Percentiles rank a stretch among this genome's conserved stretches.
phyloP scores from a whole-genome alignment of 2,888 invertebrate species.

The Aspidiotus rigidus region DNA sequence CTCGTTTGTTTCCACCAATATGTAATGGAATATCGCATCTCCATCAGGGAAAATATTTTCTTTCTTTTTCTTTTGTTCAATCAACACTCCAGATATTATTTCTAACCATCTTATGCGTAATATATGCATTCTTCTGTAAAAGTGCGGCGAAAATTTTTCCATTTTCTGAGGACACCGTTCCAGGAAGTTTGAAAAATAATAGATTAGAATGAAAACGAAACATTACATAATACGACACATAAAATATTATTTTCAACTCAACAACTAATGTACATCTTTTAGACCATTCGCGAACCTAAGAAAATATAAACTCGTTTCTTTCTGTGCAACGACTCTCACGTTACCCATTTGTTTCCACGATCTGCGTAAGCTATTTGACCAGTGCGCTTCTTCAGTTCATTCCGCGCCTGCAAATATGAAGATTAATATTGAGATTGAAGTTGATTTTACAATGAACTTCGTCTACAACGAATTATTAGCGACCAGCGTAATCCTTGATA shows the following conservation, averaged over 20 bases:
- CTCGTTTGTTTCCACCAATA: neutral
- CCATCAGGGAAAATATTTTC: neutral
- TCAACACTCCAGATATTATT: neutral
- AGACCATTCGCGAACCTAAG: neutral
- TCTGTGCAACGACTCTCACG: neutral
- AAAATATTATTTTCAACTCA: neutral
- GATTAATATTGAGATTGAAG: too few species aligned
- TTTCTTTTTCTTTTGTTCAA: neutral
- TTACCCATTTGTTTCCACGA: neutral
- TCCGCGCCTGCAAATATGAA: neutral
- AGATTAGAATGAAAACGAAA: neutral
- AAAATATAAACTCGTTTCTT: neutral
- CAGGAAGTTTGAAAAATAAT: neutral
- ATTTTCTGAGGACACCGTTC: too few species aligned
- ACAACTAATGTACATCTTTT: neutral
- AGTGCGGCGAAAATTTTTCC: too few species aligned
- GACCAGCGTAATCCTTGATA: neutral
- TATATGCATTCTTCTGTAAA: neutral
- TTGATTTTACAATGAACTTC: neutral
- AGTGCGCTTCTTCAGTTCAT: neutral
- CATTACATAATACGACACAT: neutral
- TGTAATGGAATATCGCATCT: neutral
- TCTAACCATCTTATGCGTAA: neutral
- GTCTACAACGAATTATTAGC: neutral
- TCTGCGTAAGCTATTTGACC: slow-evolving; percentile 13